Percentiles rank a stretch among this genome's conserved stretches.
These are phyloP conservation scores for Lynx canadensis DNA, from an alignment of 2,113 vertebrate genomes.

Conservation along the genomic window DNA sequence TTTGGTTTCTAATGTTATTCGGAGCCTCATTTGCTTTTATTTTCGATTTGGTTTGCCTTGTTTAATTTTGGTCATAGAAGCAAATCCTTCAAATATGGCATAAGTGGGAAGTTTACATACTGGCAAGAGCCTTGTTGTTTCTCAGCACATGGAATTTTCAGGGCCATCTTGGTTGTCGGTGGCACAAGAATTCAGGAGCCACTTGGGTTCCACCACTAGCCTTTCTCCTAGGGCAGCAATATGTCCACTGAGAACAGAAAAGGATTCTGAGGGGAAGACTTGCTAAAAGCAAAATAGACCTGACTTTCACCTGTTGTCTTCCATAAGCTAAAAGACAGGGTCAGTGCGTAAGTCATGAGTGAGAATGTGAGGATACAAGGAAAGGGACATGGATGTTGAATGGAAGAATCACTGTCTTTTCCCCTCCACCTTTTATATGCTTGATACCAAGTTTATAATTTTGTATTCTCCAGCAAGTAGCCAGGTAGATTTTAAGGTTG, in stretches of 20 bases:
- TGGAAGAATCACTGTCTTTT: neutral
- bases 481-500: neutral
- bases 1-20: neutral
- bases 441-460: neutral
- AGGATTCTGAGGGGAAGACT: neutral
- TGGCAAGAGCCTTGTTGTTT: neutral
- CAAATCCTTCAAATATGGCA: neutral
- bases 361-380: neutral
- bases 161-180: neutral
- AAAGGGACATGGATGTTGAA: neutral
- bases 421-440: rapidly evolving
- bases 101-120: neutral
- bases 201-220: neutral
- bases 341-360: rapidly evolving
- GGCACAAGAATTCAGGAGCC: neutral
- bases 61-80: neutral
- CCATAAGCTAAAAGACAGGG: neutral
- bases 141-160: neutral
- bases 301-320: neutral
- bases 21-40: neutral
- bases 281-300: neutral
- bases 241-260: neutral
- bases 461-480: neutral
- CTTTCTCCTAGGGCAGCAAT: neutral
- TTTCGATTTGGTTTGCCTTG: neutral